These are phyloP conservation scores for Idaea biselata DNA, from an alignment of 2,888 invertebrate genomes.

Conservation along the genomic window DNA sequence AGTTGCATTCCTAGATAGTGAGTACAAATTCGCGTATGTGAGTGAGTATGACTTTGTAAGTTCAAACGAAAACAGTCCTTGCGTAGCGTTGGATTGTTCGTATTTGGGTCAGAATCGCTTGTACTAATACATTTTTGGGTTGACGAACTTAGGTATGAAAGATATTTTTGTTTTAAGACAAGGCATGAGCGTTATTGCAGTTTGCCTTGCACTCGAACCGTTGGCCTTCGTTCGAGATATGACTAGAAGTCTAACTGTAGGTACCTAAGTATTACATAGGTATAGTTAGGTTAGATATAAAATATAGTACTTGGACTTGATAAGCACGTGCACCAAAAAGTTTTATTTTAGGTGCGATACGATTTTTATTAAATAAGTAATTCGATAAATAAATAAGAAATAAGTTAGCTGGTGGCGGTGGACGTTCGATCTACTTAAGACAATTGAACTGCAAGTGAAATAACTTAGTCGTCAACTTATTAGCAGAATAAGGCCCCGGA, in stretches of 20 bases:
- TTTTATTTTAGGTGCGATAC: neutral
- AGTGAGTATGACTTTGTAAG: conserved; percentile 32
- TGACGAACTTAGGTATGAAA: conserved; percentile 54
- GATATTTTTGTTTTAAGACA: conserved; percentile 51
- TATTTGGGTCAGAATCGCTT: conserved; percentile 42
- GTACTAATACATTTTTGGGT: conserved; percentile 50
- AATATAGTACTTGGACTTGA: conserved; percentile 4
- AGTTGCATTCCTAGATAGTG: conserved; percentile 67
- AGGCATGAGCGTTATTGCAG: conserved; percentile 46
- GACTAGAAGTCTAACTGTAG: conserved; percentile 29
- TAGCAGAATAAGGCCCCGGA: too few relatives aligned
- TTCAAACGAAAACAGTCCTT: conserved; percentile 42
- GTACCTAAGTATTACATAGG: neutral
- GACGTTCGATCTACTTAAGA: too few relatives aligned
- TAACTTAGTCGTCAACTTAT: too few relatives aligned
- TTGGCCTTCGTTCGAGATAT: conserved; percentile 60
- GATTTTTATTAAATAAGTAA: too few relatives aligned
- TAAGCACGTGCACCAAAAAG: neutral
- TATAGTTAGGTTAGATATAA: conserved; percentile 6
- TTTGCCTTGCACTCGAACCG: conserved; percentile 42
- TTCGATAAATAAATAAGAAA: too few relatives aligned
- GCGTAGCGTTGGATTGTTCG: conserved; percentile 27
- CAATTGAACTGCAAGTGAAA: too few relatives aligned
- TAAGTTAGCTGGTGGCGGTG: too few relatives aligned
- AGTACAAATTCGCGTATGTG: conserved; percentile 58